A percentile compares a stretch with the other conserved stretches of the same genome.
These are phyloP conservation scores for Hapalemur alaotrensis DNA, from an alignment of 2,797 vertebrate genomes.

Conservation along the genomic window DNA sequence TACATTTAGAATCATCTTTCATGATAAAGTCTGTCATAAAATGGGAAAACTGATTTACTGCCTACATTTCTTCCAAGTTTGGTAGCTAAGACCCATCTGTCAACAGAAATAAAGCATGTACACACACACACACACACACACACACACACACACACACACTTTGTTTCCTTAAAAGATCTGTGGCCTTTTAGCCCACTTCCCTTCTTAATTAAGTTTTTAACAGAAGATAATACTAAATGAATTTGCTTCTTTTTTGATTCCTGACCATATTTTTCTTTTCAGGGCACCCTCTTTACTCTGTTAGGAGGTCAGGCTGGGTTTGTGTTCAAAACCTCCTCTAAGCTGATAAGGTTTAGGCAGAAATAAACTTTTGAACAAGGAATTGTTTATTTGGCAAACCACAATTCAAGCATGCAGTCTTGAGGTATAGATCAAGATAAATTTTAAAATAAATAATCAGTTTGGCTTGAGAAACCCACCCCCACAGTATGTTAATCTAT, in stretches of 20 bases:
- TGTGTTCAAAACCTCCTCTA: conserved; percentile 21
- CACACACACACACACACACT: fast-evolving
- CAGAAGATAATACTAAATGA: neutral
- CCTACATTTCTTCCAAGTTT: conserved; percentile 63
- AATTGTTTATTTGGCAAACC: conserved; percentile 59
- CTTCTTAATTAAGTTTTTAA: conserved; percentile 49
- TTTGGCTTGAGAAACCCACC: neutral
- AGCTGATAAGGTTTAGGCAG: neutral
- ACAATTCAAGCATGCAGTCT: conserved; percentile 29
- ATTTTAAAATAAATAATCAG: conserved; percentile 64
- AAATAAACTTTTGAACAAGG: conserved; percentile 44
- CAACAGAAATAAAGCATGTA: neutral
- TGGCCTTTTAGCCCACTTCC: neutral
- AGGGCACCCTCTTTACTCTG: neutral
- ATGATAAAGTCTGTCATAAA: conserved; percentile 65
- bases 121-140: neutral
- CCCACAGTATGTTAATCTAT: neutral
- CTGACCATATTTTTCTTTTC: conserved; percentile 50
- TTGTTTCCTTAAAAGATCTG: neutral
- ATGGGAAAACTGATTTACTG: conserved; percentile 67
- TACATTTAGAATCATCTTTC: conserved; percentile 65
- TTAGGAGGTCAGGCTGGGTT: conserved; percentile 52
- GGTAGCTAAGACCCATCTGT: conserved; percentile 57
- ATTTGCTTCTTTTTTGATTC: conserved; percentile 19
- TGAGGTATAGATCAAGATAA: conserved; percentile 59